These are phyloP conservation scores for Eonycteris spelaea DNA, from an alignment of 2,113 vertebrate genomes.

Conservation along the genomic window DNA sequence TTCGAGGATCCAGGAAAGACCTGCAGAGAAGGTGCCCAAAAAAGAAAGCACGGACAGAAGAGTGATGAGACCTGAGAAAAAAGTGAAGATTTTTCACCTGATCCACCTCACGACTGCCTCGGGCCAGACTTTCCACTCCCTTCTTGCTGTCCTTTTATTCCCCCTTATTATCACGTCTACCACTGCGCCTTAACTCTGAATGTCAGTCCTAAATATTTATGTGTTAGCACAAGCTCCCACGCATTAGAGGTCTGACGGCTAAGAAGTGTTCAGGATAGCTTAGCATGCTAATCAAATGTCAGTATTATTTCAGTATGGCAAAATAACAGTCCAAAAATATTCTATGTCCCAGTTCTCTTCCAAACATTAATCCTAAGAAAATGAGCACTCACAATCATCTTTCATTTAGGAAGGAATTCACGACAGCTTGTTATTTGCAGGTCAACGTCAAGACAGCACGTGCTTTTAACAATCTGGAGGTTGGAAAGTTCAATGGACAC, in stretches of 20 bases:
- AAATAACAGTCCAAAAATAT: background rate
- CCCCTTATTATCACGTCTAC: background rate
- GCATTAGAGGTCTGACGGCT: background rate
- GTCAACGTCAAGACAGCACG: slow-evolving; percentile 13
- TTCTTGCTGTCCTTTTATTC: background rate
- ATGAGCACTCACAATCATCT: background rate
- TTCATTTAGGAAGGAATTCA: slow-evolving; percentile 2
- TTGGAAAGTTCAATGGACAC: slow-evolving; percentile 2
- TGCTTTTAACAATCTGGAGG: slow-evolving; percentile 14
- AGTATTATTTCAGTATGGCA: background rate
- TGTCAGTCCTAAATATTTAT: background rate
- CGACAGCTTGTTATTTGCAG: slow-evolving; percentile 34
- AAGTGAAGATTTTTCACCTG: too few species aligned
- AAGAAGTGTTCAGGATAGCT: background rate
- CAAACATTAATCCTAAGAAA: background rate
- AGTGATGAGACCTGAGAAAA: background rate
- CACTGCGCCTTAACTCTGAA: background rate
- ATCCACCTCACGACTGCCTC: background rate
- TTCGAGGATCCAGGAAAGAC: background rate
- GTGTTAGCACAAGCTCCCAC: background rate
- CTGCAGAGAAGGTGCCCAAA: background rate
- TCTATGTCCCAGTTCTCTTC: background rate
- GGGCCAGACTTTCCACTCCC: background rate
- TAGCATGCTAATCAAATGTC: background rate
- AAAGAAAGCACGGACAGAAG: background rate